A percentile compares a stretch with the other conserved stretches of the same genome.
phyloP scores from a whole-genome alignment of 2,797 vertebrate genomes.

The Rhynchonycteris naso region DNA sequence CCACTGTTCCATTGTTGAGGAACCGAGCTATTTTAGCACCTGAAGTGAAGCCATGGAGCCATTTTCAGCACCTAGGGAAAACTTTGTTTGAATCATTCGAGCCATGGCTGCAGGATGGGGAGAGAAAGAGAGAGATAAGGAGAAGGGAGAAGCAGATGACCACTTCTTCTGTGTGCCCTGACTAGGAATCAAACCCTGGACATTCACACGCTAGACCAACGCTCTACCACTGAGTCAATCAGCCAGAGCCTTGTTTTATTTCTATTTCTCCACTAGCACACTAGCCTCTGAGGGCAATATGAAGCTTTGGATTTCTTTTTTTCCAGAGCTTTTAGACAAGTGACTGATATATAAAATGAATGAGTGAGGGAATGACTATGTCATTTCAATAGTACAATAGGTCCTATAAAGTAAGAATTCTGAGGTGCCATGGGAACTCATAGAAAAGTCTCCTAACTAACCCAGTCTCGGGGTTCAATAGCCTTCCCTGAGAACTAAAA shows the following conservation, averaged over 20 bases:
- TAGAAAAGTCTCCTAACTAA: not conserved
- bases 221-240: too few species aligned
- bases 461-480: not conserved
- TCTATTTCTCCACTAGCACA: not conserved
- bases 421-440: not conserved
- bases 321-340: not conserved
- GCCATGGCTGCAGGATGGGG: too few species aligned
- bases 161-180: too few species aligned
- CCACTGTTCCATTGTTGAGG: too few species aligned
- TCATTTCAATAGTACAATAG: not conserved
- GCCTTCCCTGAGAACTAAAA: not conserved
- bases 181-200: too few species aligned
- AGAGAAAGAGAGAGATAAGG: too few species aligned
- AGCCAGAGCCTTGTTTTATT: not conserved
- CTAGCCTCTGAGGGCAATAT: not conserved
- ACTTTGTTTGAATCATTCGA: too few species aligned
- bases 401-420: not conserved
- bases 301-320: not conserved
- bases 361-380: not conserved
- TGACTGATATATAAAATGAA: not conserved
- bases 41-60: too few species aligned
- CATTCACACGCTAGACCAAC: too few species aligned
- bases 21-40: too few species aligned
- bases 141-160: too few species aligned
- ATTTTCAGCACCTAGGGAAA: too few species aligned